phyloP scores from a whole-genome alignment of 2,113 vertebrate species.

The Misgurnus mizolepis region DNA sequence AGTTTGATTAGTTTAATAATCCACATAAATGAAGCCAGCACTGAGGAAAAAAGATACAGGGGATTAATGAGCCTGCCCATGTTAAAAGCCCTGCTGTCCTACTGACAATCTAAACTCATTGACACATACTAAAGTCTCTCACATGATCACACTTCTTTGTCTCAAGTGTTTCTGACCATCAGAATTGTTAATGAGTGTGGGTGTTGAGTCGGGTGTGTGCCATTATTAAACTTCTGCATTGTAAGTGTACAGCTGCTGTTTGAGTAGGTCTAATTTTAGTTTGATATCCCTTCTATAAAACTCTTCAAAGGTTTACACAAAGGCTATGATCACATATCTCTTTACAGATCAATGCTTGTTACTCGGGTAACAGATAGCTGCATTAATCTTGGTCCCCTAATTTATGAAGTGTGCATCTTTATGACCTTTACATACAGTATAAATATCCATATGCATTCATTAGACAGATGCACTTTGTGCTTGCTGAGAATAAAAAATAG shows the following conservation, averaged over 20 bases:
- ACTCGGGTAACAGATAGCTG: background rate
- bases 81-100: background rate
- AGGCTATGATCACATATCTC: background rate
- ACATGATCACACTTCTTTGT: background rate
- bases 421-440: background rate
- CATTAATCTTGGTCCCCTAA: background rate
- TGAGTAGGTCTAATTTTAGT: background rate
- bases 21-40: too few species aligned
- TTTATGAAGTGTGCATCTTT: slow-evolving; percentile 11
- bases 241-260: slow-evolving; percentile 10
- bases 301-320: background rate
- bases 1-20: too few species aligned
- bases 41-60: too few species aligned
- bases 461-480: background rate
- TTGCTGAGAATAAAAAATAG: background rate
- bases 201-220: background rate
- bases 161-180: background rate
- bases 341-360: slow-evolving; percentile 6
- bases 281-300: background rate
- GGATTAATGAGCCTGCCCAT: too few species aligned
- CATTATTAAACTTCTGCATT: slow-evolving; percentile 29
- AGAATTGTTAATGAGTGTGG: background rate
- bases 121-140: background rate
- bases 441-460: background rate
- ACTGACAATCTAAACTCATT: background rate